Evolutionary conservation across 1,140 invertebrate genomes (phyloP), one percentile per base, ranked within the genome.

Genomic region (Drosophila pandora): DNA sequence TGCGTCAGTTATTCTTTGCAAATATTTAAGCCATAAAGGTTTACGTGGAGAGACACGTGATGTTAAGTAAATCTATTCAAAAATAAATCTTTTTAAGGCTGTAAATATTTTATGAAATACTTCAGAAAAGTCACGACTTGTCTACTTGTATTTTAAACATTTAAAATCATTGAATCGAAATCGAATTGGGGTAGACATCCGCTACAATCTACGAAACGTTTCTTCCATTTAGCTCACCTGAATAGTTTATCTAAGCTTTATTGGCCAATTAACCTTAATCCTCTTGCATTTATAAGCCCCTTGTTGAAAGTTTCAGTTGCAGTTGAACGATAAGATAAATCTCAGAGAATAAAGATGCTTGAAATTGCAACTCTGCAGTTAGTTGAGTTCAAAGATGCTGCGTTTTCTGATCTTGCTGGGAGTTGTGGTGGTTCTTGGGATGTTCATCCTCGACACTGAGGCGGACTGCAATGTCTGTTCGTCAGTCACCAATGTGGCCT

Each of bases 401-500:
- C 61, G 53, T 6, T 21, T 63, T 22, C 23, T 79, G 43, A 30
- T 70, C 28, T 43, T 55, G 21, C 49, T 80, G 32, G 34, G 12
- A 13, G 9, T 52, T n/a, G 53, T 22, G 25, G 43, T 70, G 37
- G 12, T 39, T 8, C 17, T 69, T 32, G 63, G 23, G 0, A 37
- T 68, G 8, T 17, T 25, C 4, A 49, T 69, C 17, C 70, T 59
- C 0, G 56, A 45, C 8, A 37, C n/a, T 17, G 63, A n/a, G 12
- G 55, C 63, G 17, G 70, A 76, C 2, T 79, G 77, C 50, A 80
- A 76, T 43, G 58, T 63, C 10, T 79, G 76, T 41, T 22, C 76
- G 4, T 17, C 25, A 3, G 13, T 1, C 0, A 41, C 43, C 0
- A 54, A 47, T 6, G 55, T 79, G 12, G 75, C 75, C 45, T 83